These are phyloP conservation scores for Edolisoma coerulescens DNA, from an alignment of 2,113 vertebrate species.

Conservation along the genomic window DNA sequence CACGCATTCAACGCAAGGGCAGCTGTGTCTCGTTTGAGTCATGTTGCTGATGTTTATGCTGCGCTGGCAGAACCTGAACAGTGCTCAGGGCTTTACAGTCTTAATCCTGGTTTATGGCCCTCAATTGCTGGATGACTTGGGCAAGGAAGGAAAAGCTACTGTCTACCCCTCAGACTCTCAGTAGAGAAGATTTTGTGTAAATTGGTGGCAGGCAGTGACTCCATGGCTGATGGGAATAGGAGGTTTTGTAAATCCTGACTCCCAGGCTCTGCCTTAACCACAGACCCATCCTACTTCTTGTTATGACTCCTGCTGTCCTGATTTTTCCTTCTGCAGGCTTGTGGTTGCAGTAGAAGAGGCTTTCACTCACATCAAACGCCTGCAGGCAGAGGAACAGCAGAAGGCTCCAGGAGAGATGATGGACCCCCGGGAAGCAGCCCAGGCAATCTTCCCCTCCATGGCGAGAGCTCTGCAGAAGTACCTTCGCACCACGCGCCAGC, in stretches of 20 bases:
- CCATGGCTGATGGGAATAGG: not conserved
- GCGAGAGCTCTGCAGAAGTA: constrained; percentile 95
- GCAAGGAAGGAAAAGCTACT: not conserved
- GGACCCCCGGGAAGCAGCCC: constrained; percentile 92
- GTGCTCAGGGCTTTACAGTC: not conserved
- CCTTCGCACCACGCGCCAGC: constrained; percentile 92
- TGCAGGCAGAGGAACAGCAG: constrained; percentile 89
- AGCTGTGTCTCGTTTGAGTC: not conserved
- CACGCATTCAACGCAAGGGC: accelerated
- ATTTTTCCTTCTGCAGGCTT: constrained; percentile 72
- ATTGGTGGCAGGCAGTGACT: not conserved
- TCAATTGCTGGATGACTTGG: not conserved
- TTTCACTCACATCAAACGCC: constrained; percentile 90
- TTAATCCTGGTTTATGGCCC: not conserved
- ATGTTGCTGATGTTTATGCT: not conserved
- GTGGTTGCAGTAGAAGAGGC: constrained; percentile 94
- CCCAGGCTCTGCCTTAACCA: not conserved
- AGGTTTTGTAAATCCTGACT: not conserved
- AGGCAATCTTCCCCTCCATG: constrained; percentile 97
- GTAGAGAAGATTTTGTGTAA: not conserved
- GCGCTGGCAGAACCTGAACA: not conserved
- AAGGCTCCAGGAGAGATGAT: constrained; percentile 89
- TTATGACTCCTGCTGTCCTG: not conserved
- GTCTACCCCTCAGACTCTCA: not conserved
- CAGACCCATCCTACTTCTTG: not conserved